phyloP scores from a whole-genome alignment of 2,797 vertebrate genomes.

The Valencia hispanica region DNA sequence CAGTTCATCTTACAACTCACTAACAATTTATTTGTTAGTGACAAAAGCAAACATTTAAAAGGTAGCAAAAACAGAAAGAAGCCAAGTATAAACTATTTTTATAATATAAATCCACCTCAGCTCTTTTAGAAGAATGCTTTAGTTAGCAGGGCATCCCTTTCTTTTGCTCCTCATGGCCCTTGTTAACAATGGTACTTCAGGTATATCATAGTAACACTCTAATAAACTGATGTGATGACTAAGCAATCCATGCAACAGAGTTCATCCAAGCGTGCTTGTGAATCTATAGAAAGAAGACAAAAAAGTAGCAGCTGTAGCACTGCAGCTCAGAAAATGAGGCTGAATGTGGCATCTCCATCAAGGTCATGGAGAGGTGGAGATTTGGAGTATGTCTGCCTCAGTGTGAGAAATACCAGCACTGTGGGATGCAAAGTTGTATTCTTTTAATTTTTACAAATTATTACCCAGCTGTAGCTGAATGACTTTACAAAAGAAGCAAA shows the following conservation, averaged over 20 bases:
- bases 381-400: background rate
- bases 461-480: background rate
- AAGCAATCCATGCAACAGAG: background rate
- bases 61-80: constrained; percentile 32
- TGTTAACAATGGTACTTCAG: constrained; percentile 40
- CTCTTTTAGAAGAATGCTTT: constrained; percentile 46
- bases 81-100: background rate
- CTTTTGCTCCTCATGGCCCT: constrained; percentile 35
- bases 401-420: background rate
- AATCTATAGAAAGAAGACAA: background rate
- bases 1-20: constrained; percentile 33
- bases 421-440: too few species aligned
- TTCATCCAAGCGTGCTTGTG: background rate
- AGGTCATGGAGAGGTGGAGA: background rate
- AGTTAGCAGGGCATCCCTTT: constrained; percentile 41
- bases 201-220: background rate
- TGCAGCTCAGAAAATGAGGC: background rate
- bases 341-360: background rate
- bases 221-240: background rate
- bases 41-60: constrained; percentile 58
- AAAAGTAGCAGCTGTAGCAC: background rate
- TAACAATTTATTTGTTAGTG: constrained; percentile 51
- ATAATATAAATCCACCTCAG: constrained; percentile 41
- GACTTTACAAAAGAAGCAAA: background rate
- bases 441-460: too few species aligned